Base-by-base conservation (phyloP, 2,113 vertebrate species). In the Otus sunia region DNA sequence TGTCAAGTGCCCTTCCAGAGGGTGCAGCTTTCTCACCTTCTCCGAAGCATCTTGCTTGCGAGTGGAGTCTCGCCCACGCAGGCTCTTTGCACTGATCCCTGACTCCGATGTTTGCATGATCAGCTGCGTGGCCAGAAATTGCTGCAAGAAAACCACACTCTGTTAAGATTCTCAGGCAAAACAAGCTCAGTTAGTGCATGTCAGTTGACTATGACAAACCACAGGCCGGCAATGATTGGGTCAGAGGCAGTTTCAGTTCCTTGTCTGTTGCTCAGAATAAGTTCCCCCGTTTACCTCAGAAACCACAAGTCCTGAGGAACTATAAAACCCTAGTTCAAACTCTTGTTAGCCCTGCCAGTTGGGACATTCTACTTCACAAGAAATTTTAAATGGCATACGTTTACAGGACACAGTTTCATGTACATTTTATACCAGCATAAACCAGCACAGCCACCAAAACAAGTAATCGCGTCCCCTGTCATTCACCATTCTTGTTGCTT, bases 21-120 rank as follows among this genome's bases (percentile, higher is more conserved):
- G 68, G 80, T 66, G 85, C 92, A 90, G 62, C 79, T 39, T 79
- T 94, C 98, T 98, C 98, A 99, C 99, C 99, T 99, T 99, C 98
- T 99, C 99, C 1, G 99, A 99, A 68, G 99, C 98, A 98, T 99
- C 99, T 86, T 99, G 99, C 89, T 99, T 99, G 75, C 99, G 99
- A 71, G 98, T 99, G 68, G 99, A 99, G 97, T 99, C 99, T 92
- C 99, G 98, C 56, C 99, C 99, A 39, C 99, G 99, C 92, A 99
- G 98, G 98, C 99, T 99, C 98, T 99, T 99, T 97, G 99, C 99
- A 89, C 99, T 99, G 98, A 99, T 99, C 93, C 99, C 99, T 18
- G 99, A 99, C 97, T 99, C 99, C 1, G 99, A 99, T 19, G 99
- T 99, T 97, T 99, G 99, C 99, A 99, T 99, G 96, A 99, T 99